Percentiles rank a stretch among this genome's conserved stretches.
Evolutionary conservation across 2,888 invertebrate species (phyloP).

Genomic region (Ametastegia equiseti): DNA sequence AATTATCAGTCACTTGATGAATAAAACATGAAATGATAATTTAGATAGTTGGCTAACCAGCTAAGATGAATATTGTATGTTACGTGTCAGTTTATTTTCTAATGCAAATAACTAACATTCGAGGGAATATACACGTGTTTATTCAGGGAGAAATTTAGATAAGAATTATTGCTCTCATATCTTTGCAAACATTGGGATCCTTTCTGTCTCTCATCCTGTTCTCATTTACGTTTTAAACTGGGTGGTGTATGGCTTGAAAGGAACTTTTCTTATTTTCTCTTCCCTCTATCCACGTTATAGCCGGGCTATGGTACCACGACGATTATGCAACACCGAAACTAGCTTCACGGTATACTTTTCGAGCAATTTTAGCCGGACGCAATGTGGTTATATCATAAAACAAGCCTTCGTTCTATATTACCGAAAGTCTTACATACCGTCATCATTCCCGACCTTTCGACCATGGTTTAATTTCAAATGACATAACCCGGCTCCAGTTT

Average conservation of each 20-base stretch:
- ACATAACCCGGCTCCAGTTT: not conserved
- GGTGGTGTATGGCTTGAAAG: not conserved
- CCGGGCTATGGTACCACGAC: not conserved
- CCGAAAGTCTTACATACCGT: not conserved
- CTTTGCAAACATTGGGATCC: not conserved
- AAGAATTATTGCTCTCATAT: not conserved
- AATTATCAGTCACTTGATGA: not conserved
- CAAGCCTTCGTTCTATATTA: not conserved
- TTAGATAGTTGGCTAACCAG: not conserved
- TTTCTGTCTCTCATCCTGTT: not conserved
- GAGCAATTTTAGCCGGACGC: not conserved
- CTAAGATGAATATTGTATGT: not conserved
- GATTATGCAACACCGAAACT: not conserved
- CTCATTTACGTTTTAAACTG: not conserved
- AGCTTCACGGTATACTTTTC: not conserved
- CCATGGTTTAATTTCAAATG: not conserved
- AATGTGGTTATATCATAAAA: constrained; percentile 17
- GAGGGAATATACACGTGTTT: not conserved
- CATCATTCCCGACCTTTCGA: not conserved
- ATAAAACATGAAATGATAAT: not conserved
- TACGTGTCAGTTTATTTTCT: not conserved
- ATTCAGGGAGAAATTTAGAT: not conserved
- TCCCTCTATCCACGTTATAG: not conserved
- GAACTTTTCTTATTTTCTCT: not conserved
- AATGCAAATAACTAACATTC: not conserved